A percentile compares a stretch with the other conserved stretches of the same genome.
Evolutionary conservation across 2,888 invertebrate genomes (phyloP).

Genomic region (Microctonus brassicae): DNA sequence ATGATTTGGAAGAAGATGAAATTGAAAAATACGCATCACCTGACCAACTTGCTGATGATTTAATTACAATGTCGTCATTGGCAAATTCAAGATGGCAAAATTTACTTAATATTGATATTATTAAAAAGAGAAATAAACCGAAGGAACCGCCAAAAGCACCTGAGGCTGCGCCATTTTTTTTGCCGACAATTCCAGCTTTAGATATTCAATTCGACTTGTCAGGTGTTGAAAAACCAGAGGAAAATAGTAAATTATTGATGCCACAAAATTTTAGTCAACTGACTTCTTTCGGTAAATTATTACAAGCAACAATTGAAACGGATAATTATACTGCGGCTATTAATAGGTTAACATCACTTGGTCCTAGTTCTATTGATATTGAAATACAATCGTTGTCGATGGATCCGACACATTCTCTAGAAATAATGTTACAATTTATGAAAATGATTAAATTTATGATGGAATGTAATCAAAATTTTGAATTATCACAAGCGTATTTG

Average conservation of each 20-base stretch:
- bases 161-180: slow-evolving; percentile 94
- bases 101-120: slow-evolving; percentile 86
- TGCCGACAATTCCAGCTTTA: slow-evolving; percentile 89
- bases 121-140: slow-evolving; percentile 91
- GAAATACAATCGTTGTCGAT: slow-evolving; percentile 87
- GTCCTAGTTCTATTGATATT: slow-evolving; percentile 88
- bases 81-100: slow-evolving; percentile 94
- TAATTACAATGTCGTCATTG: slow-evolving; percentile 88
- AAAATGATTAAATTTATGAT: slow-evolving; percentile 80
- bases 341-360: slow-evolving; percentile 77
- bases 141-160: slow-evolving; percentile 85
- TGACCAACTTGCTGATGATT: slow-evolving; percentile 80
- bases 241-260: slow-evolving; percentile 71
- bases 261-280: slow-evolving; percentile 76
- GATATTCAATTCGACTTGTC: slow-evolving; percentile 85
- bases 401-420: slow-evolving; percentile 79
- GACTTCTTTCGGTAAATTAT: slow-evolving; percentile 78
- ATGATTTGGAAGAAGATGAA: slow-evolving; percentile 70
- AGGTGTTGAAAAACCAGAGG: slow-evolving; percentile 66
- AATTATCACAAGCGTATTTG: slow-evolving; percentile 91
- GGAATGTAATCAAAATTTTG: slow-evolving; percentile 84
- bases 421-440: slow-evolving; percentile 84
- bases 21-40: slow-evolving; percentile 79
- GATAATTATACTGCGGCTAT: slow-evolving; percentile 74
- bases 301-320: slow-evolving; percentile 72